Evolutionary conservation across 2,888 invertebrate species (phyloP).

Genomic region (Reticulitermes lucifugus): DNA sequence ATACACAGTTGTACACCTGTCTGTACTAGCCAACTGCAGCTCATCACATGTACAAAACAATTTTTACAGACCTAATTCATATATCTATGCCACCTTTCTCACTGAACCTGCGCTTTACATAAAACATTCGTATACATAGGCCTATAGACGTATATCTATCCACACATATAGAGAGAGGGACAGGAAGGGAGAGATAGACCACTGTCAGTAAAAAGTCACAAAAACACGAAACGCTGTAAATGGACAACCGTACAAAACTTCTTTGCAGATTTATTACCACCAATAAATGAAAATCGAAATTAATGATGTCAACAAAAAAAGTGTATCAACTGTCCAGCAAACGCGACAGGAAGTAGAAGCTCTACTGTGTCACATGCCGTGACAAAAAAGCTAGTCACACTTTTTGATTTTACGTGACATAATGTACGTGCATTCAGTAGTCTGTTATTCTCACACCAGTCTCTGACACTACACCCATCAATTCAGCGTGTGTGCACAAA

Average conservation of each 20-base stretch:
- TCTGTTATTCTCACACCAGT: background rate
- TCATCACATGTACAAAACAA: too few relatives aligned
- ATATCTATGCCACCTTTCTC: too few relatives aligned
- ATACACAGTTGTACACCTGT: too few relatives aligned
- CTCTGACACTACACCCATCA: background rate
- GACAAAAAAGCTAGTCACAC: background rate
- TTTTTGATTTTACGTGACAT: background rate
- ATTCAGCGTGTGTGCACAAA: background rate
- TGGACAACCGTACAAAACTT: background rate
- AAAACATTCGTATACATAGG: too few relatives aligned
- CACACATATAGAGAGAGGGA: too few relatives aligned
- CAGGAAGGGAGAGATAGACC: too few relatives aligned
- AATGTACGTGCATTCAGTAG: background rate
- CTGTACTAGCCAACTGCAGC: too few relatives aligned
- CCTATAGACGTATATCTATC: too few relatives aligned
- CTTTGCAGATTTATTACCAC: background rate
- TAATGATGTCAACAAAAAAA: slow-evolving; percentile 5
- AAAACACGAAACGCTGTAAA: background rate
- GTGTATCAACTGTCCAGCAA: background rate
- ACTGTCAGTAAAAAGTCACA: background rate
- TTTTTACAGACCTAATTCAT: too few relatives aligned
- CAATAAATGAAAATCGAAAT: background rate
- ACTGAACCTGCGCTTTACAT: too few relatives aligned
- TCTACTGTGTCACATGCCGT: background rate
- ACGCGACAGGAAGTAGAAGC: background rate